Evolutionary conservation across 2,113 vertebrate genomes (phyloP).

Genomic region (Agelaius phoeniceus): DNA sequence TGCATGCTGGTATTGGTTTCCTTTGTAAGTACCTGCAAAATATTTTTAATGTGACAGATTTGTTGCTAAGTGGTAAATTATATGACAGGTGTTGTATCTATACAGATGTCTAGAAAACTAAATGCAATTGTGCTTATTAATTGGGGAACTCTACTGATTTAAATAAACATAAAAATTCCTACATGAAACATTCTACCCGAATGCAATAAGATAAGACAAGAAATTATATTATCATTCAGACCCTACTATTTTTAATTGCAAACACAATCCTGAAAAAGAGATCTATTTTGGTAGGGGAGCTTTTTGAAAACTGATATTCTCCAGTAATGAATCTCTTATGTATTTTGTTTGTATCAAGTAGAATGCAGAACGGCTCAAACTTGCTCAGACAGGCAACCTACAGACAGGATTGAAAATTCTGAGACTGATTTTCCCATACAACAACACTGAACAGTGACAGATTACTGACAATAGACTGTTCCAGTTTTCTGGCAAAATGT

Average conservation of each 20-base stretch:
- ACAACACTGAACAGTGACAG: not conserved
- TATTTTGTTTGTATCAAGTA: not conserved
- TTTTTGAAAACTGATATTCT: not conserved
- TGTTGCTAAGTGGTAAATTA: constrained; percentile 35
- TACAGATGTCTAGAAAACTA: constrained; percentile 27
- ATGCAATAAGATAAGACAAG: not conserved
- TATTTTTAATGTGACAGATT: constrained; percentile 26
- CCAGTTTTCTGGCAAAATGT: not conserved
- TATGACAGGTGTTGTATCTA: not conserved
- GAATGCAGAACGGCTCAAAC: not conserved
- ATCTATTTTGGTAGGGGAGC: not conserved
- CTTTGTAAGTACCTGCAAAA: not conserved
- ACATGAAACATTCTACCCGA: not conserved
- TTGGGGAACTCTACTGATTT: not conserved
- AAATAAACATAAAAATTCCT: not conserved
- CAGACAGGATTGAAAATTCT: not conserved
- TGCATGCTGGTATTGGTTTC: not conserved
- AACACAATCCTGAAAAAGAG: not conserved
- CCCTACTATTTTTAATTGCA: not conserved
- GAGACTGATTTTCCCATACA: not conserved
- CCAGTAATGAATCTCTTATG: not conserved
- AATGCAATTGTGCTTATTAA: constrained; percentile 4
- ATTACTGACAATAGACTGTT: not conserved
- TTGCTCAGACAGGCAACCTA: not conserved
- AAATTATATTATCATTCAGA: not conserved